These are phyloP conservation scores for Melanotaenia maccullochi DNA, from an alignment of 2,797 vertebrate species.

Conservation along the genomic window DNA sequence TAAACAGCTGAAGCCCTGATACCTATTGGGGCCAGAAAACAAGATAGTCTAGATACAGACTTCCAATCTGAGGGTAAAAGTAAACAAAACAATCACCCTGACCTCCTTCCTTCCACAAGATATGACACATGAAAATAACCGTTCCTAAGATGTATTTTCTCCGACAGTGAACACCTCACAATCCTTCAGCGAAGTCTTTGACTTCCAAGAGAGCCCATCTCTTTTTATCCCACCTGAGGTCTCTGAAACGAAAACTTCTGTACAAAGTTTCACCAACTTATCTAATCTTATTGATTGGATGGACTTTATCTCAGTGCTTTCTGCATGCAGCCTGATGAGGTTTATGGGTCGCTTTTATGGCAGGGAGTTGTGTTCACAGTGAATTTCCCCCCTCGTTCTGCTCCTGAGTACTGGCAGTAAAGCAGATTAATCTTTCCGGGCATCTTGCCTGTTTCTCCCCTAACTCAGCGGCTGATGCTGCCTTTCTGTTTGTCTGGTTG, in stretches of 20 bases:
- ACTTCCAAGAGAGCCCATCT: slow-evolving; percentile 9
- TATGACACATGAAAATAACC: neutral
- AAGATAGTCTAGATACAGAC: neutral
- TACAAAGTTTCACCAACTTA: slow-evolving; percentile 74
- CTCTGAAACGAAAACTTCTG: slow-evolving; percentile 7
- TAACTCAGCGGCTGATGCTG: slow-evolving; percentile 55
- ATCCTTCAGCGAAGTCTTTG: neutral
- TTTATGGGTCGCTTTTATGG: slow-evolving; percentile 65
- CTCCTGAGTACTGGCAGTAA: slow-evolving; percentile 62
- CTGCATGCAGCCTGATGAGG: slow-evolving; percentile 25
- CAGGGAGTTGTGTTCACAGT: slow-evolving; percentile 53
- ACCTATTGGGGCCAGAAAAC: neutral
- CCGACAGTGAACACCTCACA: neutral
- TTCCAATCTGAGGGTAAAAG: neutral
- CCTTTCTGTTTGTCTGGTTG: slow-evolving; percentile 63
- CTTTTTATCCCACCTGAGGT: neutral
- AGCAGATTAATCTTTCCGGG: slow-evolving; percentile 67
- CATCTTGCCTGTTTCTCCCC: slow-evolving; percentile 42
- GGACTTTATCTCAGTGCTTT: slow-evolving; percentile 58
- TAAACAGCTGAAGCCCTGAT: neutral
- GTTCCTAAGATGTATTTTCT: neutral
- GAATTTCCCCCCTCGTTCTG: slow-evolving; percentile 40
- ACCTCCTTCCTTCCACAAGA: neutral
- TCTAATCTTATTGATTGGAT: slow-evolving; percentile 70
- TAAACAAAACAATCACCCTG: neutral